Percentiles rank a stretch among this genome's conserved stretches.
Evolutionary conservation across 2,113 vertebrate species (phyloP).

Genomic region (Podilymbus podiceps): DNA sequence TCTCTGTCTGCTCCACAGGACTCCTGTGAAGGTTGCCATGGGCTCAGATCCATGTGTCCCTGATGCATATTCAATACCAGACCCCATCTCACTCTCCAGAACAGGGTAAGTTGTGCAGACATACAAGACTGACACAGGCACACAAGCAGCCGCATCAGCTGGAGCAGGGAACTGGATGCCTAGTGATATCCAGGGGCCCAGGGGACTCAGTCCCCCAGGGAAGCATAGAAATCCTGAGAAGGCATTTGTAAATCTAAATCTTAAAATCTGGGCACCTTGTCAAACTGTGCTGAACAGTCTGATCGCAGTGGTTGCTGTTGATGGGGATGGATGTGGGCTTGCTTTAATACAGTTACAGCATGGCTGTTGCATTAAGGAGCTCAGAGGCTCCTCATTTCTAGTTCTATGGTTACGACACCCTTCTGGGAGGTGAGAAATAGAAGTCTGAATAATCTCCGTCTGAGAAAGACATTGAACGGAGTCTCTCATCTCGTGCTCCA

Average conservation of each 20-base stretch:
- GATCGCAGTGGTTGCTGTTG: background rate
- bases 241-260: slow-evolving; percentile 10
- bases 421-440: background rate
- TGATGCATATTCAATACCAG: slow-evolving; percentile 67
- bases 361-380: background rate
- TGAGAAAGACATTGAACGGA: background rate
- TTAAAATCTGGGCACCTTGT: background rate
- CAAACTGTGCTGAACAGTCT: background rate
- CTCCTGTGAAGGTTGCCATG: slow-evolving; percentile 63
- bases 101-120: slow-evolving; percentile 1
- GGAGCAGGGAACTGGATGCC: background rate
- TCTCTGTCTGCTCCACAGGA: slow-evolving; percentile 60
- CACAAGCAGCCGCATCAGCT: slow-evolving; percentile 13
- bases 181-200: background rate
- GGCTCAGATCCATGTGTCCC: slow-evolving; percentile 61
- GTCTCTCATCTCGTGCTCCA: background rate
- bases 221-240: background rate
- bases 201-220: background rate
- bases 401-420: background rate
- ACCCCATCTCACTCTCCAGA: slow-evolving; percentile 32
- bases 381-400: background rate
- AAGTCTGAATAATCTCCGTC: background rate
- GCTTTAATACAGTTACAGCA: background rate
- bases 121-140: background rate
- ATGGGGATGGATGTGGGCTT: background rate